phyloP scores from a whole-genome alignment of 2,797 vertebrate species.

The Spondyliosoma cantharus region DNA sequence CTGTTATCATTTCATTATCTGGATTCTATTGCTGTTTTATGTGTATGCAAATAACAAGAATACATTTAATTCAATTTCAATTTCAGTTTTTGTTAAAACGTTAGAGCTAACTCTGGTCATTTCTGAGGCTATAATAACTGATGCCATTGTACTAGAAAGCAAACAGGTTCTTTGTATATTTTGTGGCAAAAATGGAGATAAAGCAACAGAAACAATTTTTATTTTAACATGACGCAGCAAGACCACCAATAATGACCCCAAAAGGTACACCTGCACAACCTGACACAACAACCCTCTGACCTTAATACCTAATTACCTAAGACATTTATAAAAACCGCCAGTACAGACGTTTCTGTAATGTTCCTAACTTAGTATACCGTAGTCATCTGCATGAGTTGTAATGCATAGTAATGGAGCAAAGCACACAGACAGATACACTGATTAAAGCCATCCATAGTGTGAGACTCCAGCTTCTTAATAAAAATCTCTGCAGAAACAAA shows the following conservation, averaged over 20 bases:
- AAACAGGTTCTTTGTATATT: not conserved
- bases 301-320: not conserved
- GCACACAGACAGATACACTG: constrained; percentile 17
- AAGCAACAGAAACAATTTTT: too few relatives aligned
- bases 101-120: not conserved
- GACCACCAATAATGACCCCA: not conserved
- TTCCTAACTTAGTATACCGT: constrained; percentile 3
- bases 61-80: too few relatives aligned
- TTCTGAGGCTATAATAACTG: not conserved
- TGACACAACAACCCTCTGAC: not conserved
- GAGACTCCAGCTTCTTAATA: constrained; percentile 33
- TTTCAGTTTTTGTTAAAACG: not conserved
- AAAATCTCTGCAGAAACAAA: constrained; percentile 42
- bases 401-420: constrained; percentile 14
- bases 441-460: constrained; percentile 32
- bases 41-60: too few relatives aligned
- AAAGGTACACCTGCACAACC: too few relatives aligned
- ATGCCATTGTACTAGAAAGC: not conserved
- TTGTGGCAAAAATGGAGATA: not conserved
- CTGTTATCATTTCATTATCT: too few relatives aligned
- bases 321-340: not conserved
- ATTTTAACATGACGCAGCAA: not conserved
- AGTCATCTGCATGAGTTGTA: not conserved
- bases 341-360: constrained; percentile 1
- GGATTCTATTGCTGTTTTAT: too few relatives aligned